A percentile compares a stretch with the other conserved stretches of the same genome.
These are phyloP conservation scores for Scaptomyza graminum DNA, from an alignment of 1,140 invertebrate species.

Conservation along the genomic window DNA sequence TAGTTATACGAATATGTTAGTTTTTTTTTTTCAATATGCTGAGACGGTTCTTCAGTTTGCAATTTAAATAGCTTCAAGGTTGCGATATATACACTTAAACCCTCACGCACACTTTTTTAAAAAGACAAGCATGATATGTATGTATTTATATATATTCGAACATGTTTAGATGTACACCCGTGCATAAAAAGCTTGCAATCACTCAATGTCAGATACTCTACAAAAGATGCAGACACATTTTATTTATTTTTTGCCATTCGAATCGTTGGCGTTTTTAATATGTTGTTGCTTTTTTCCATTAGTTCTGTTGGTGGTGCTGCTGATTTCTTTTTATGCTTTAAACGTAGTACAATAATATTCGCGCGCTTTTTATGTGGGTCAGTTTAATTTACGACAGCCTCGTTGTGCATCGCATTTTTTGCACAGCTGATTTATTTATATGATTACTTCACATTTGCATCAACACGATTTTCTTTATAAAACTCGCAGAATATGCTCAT, in stretches of 20 bases:
- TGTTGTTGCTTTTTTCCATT: slow-evolving; percentile 11
- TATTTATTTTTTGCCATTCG: slow-evolving; percentile 26
- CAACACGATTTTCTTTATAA: slow-evolving; percentile 49
- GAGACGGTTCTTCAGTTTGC: slow-evolving; percentile 68
- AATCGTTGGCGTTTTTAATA: slow-evolving; percentile 21
- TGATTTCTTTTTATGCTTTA: slow-evolving; percentile 62
- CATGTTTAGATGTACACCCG: slow-evolving; percentile 52
- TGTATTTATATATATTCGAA: background rate
- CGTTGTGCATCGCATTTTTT: slow-evolving; percentile 46
- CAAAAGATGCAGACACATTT: slow-evolving; percentile 55
- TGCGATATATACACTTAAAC: slow-evolving; percentile 50
- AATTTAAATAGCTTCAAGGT: slow-evolving; percentile 83
- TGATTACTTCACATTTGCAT: slow-evolving; percentile 25
- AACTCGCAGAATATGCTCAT: slow-evolving; percentile 8
- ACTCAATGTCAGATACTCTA: slow-evolving; percentile 59
- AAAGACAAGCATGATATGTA: slow-evolving; percentile 12
- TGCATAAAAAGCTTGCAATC: slow-evolving; percentile 68
- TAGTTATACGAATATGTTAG: slow-evolving; percentile 69
- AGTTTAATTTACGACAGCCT: slow-evolving; percentile 76
- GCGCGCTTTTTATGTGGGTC: slow-evolving; percentile 73
- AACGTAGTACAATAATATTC: slow-evolving; percentile 68
- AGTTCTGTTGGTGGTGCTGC: background rate
- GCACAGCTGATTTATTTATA: slow-evolving; percentile 64
- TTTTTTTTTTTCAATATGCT: slow-evolving; percentile 27
- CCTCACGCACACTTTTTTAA: slow-evolving; percentile 19